These are phyloP conservation scores for Clytia hemisphaerica DNA, from an alignment of 30 jellyfish, hydroid and myxozoan genomes.

Conservation along the genomic window DNA sequence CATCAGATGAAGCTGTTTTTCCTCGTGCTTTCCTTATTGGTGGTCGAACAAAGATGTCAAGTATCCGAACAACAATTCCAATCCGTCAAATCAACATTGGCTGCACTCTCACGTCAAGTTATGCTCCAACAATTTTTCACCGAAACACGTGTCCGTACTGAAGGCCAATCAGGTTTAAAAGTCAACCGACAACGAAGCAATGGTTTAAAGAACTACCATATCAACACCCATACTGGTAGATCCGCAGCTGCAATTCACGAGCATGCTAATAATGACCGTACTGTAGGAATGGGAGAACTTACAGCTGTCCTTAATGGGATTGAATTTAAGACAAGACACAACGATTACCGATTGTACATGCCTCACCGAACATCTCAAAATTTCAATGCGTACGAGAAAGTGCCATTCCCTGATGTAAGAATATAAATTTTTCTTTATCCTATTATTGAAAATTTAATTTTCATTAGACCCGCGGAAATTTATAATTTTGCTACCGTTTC, in stretches of 20 bases:
- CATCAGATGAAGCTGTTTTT: too few species aligned
- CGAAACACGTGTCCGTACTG: slow-evolving; percentile 76
- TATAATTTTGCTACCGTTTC: too few species aligned
- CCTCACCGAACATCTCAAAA: slow-evolving; percentile 23
- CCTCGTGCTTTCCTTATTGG: too few species aligned
- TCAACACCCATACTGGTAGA: slow-evolving; percentile 40
- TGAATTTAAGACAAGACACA: slow-evolving; percentile 90
- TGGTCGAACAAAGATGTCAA: too few species aligned
- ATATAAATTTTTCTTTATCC: too few species aligned
- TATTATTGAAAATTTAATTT: too few species aligned
- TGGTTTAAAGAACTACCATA: slow-evolving; percentile 15
- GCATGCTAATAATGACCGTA: slow-evolving; percentile 42
- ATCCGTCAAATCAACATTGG: too few species aligned
- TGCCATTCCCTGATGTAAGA: too few species aligned
- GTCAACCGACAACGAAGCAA: slow-evolving; percentile 7
- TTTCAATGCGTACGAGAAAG: too few species aligned
- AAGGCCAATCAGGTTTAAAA: slow-evolving; percentile 65
- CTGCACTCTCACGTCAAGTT: slow-evolving; percentile 65
- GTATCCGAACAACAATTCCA: too few species aligned
- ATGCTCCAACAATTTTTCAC: slow-evolving; percentile 83
- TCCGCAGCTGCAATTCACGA: slow-evolving; percentile 43
- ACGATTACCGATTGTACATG: slow-evolving; percentile 89
- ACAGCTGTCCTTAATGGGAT: slow-evolving; percentile 87
- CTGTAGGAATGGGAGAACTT: slow-evolving; percentile 57
- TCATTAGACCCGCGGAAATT: too few species aligned